Conservation (phyloP, 2,888 invertebrate species). For the Calliphora vomitoria region DNA sequence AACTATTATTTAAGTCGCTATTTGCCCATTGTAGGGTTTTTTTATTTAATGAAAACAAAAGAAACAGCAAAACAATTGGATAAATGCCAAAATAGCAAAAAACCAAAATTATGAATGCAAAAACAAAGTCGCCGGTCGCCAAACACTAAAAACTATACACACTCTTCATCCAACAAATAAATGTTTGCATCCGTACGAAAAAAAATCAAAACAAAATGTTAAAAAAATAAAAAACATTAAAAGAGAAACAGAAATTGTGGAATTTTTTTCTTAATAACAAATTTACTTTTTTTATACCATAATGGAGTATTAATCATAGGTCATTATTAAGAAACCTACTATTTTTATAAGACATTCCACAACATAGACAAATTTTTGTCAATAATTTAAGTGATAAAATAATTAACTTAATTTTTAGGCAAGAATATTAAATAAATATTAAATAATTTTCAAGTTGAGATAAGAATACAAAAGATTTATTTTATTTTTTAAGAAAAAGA, state of each 20-base stretch:
- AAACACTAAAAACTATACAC: constrained; percentile 26
- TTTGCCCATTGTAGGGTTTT: constrained; percentile 9
- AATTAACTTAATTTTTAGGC: background rate
- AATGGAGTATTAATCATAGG: background rate
- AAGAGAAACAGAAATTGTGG: background rate
- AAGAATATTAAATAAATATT: constrained; percentile 19
- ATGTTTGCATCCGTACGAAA: background rate
- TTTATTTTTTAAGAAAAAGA: background rate
- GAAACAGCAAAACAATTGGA: constrained; percentile 35
- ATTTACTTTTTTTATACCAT: background rate
- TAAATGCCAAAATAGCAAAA: constrained; percentile 47
- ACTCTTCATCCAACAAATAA: background rate
- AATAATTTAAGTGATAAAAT: background rate
- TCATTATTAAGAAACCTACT: background rate
- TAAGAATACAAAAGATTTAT: constrained; percentile 33
- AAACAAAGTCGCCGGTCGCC: constrained; percentile 41
- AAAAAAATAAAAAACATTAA: background rate
- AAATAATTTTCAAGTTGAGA: constrained; percentile 26
- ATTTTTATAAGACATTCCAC: background rate
- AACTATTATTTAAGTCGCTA: background rate
- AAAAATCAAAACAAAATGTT: background rate
- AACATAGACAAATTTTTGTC: background rate
- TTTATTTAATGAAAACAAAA: constrained; percentile 10
- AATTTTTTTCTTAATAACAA: background rate
- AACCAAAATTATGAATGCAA: constrained; percentile 30